Evolutionary conservation across 2,113 vertebrate species (phyloP), one percentile per base, ranked within the genome.

Genomic region (Phaetusa simplex): DNA sequence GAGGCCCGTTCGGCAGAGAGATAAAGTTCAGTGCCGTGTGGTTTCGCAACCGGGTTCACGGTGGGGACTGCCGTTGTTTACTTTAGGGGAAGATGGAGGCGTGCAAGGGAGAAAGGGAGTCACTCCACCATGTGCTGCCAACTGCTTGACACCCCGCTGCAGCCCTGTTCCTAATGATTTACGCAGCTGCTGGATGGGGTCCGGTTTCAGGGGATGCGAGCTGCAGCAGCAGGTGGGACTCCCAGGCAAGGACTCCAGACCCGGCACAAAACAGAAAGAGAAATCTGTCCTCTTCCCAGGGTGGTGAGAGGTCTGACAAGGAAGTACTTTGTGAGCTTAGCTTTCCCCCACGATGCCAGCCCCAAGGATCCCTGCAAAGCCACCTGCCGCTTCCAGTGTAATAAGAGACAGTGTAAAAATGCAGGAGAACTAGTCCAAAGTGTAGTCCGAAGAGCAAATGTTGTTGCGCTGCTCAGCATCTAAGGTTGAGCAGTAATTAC

Each of bases 161-260:
- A 88, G 80, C n/a, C 45, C 90, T 9, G 69, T 49, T 92, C 59
- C 1, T 86, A 67, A 66, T 81, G 88, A 92, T 95, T 94, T 88
- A 82, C 50, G 89, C 97, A 98, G 97, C 97, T 98, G 97, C 82
- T 81, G 36, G 22, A 69, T 5, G 53, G 88, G 74, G 14, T 98
- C 90, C 47, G 82, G 77, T 98, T 98, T 98, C 97, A 97, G 47
- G 87, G 74, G 78, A 88, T 49, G 36, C 97, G 97, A 97, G 93
- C 62, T 93, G 95, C 79, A 79, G 96, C 72, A 98, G 91, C 97
- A 98, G 97, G 97, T 98, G 97, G 94, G 96, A 76, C 74, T 88
- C 92, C n/a, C 36, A 69, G 62, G 85, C 69, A 67, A 62, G 47
- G 62, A 47, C 92, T 95, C 65, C 82, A 93, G 88, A 65, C 38